These are phyloP conservation scores for Ochropleura leucogaster DNA, from an alignment of 2,888 invertebrate genomes.

Conservation along the genomic window DNA sequence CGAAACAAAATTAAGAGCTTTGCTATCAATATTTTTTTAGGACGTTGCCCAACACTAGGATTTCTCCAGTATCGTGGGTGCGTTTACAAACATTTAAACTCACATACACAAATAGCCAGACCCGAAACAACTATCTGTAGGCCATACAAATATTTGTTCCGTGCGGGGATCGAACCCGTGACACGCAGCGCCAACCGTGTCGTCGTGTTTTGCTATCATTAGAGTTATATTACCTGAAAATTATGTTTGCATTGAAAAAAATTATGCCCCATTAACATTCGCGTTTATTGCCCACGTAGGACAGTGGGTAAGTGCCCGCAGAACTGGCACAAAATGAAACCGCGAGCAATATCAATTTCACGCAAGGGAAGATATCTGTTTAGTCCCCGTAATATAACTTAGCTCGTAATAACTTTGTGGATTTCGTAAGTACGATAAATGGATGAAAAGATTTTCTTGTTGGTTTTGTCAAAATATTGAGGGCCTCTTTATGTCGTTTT, in stretches of 20 bases:
- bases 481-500: neutral
- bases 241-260: neutral
- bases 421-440: constrained; percentile 37
- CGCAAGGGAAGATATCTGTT: constrained; percentile 61
- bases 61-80: too few relatives aligned
- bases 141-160: too few relatives aligned
- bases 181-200: too few relatives aligned
- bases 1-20: too few relatives aligned
- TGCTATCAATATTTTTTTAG: neutral
- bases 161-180: too few relatives aligned
- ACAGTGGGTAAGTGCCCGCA: constrained; percentile 20
- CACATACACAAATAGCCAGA: too few relatives aligned
- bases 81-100: too few relatives aligned
- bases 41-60: too few relatives aligned
- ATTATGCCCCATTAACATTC: constrained; percentile 3
- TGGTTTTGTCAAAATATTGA: constrained; percentile 1
- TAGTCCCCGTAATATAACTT: constrained; percentile 47
- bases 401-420: constrained; percentile 28
- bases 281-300: constrained; percentile 31
- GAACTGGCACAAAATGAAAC: constrained; percentile 38
- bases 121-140: too few relatives aligned
- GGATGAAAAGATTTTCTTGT: constrained; percentile 11
- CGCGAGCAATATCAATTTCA: constrained; percentile 61
- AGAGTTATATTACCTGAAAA: neutral
- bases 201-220: too few relatives aligned